These are phyloP conservation scores for Heterodera filipjevi DNA, from an alignment of 2,888 invertebrate genomes.

Conservation along the genomic window DNA sequence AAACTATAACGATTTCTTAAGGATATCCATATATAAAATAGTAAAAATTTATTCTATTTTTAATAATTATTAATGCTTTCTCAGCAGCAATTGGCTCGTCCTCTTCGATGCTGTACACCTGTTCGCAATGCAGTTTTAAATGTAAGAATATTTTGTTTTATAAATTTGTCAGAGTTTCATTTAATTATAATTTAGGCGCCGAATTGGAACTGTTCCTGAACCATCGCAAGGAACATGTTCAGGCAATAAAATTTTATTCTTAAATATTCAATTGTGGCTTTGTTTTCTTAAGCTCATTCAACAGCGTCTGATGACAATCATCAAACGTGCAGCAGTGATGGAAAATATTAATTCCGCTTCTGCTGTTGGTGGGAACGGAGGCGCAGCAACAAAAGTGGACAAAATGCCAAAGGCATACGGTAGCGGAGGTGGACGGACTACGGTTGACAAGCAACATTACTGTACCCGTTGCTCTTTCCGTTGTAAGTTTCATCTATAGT, in stretches of 20 bases:
- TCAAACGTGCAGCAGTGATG: conserved; percentile 46
- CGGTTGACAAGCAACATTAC: conserved; percentile 29
- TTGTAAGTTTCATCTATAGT: neutral
- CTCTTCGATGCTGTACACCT: conserved; percentile 43
- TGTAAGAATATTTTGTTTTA: too few relatives aligned
- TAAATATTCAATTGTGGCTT: too few relatives aligned
- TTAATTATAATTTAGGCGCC: neutral
- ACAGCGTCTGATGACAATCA: conserved; percentile 46
- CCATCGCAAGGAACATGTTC: conserved; percentile 49
- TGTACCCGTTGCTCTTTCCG: conserved; percentile 41
- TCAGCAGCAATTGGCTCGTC: conserved; percentile 39
- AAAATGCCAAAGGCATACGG: neutral
- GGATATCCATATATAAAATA: too few relatives aligned
- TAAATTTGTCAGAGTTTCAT: neutral
- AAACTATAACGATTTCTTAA: too few relatives aligned
- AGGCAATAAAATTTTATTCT: conserved; percentile 20
- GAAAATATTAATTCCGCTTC: conserved; percentile 9
- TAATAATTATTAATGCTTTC: too few relatives aligned
- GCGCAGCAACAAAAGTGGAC: neutral
- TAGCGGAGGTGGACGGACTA: neutral
- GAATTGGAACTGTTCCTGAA: conserved; percentile 39
- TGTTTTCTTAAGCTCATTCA: conserved; percentile 35
- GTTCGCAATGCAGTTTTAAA: conserved; percentile 47
- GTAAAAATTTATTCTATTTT: too few relatives aligned
- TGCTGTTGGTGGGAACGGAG: neutral